Conservation (phyloP, 2,888 invertebrate genomes). For the Lamproptera curius region DNA sequence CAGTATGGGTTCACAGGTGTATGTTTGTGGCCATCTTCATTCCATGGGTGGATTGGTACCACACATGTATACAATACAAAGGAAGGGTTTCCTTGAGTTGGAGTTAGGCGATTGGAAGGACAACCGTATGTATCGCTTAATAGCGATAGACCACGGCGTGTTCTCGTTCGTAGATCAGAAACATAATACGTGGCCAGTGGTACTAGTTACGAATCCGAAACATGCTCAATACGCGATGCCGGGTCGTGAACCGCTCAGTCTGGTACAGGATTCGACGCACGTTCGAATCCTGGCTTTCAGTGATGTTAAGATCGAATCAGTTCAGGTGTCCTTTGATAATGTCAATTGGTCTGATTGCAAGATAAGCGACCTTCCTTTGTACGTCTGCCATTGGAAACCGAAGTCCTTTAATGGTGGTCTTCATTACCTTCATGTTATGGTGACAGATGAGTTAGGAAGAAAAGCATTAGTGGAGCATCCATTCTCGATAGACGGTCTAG, state of each 20-base stretch:
- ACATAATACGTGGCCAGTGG: constrained; percentile 88
- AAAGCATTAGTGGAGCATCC: constrained; percentile 79
- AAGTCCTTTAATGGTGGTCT: constrained; percentile 79
- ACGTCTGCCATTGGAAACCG: constrained; percentile 86
- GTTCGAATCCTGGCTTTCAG: constrained; percentile 91
- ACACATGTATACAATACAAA: constrained; percentile 92
- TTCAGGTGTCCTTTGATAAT: constrained; percentile 83
- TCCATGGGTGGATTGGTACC: constrained; percentile 87
- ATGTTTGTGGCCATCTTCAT: constrained; percentile 95
- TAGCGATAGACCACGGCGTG: constrained; percentile 93
- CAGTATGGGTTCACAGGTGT: constrained; percentile 81
- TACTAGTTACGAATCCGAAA: constrained; percentile 94
- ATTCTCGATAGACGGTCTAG: constrained; percentile 87
- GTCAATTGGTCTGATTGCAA: constrained; percentile 81
- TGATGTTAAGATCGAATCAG: constrained; percentile 78
- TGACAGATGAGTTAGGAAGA: constrained; percentile 78
- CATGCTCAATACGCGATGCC: constrained; percentile 86
- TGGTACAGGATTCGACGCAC: constrained; percentile 84
- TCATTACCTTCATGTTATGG: constrained; percentile 81
- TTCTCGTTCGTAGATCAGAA: constrained; percentile 90
- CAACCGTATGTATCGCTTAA: constrained; percentile 89
- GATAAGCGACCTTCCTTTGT: constrained; percentile 82
- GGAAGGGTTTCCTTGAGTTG: constrained; percentile 89
- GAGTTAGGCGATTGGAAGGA: constrained; percentile 97
- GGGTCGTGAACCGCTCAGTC: constrained; percentile 83